Evolutionary conservation across 2,888 invertebrate species (phyloP), one percentile per base, ranked within the genome.

Genomic region (Folsomia candida): DNA sequence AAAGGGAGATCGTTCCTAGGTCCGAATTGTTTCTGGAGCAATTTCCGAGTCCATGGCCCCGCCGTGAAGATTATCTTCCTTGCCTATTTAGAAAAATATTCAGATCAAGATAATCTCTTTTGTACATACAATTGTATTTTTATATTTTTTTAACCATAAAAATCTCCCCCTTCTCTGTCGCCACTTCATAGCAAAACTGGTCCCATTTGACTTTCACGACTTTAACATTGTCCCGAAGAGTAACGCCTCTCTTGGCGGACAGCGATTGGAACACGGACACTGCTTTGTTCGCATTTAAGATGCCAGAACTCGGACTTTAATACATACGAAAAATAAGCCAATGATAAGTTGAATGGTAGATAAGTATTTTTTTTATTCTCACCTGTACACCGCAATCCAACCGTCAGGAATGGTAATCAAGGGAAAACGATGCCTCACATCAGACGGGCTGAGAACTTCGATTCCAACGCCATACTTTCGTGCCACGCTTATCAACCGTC

Each of bases 261-360:
- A 78, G 61, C 37, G 63, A 67, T 28, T 79, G 79, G 51, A 79
- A 75, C 74, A 76, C 76, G 22, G 70, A 28, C 6, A 77, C 72
- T 9, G 78, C 69, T 60, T 79, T 78, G 0, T 76, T 76, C 1
- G 79, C 79, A 64, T 79, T 79, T 2, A 79, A 51, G 63, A 78
- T 76, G 25, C 79, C 79, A 27, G 76, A 72, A 14, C 69, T 71
- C 1, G 76, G 74, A 28, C n/a, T n/a, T n/a, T n/a, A n/a, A n/a
- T n/a, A n/a, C n/a, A n/a, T n/a, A n/a, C n/a, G 62, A 70, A 51
- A 76, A 77, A 3, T 77, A 67, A 1, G 67, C 76, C 0, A 71
- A 47, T n/a, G n/a, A n/a, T n/a, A n/a, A n/a, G n/a, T n/a, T n/a
- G n/a, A n/a, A n/a, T n/a, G n/a, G n/a, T n/a, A n/a, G n/a, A n/a